A percentile compares a stretch with the other conserved stretches of the same genome.
Conservation (phyloP, 2,113 vertebrate genomes). For the Atherinomorus stipes region DNA sequence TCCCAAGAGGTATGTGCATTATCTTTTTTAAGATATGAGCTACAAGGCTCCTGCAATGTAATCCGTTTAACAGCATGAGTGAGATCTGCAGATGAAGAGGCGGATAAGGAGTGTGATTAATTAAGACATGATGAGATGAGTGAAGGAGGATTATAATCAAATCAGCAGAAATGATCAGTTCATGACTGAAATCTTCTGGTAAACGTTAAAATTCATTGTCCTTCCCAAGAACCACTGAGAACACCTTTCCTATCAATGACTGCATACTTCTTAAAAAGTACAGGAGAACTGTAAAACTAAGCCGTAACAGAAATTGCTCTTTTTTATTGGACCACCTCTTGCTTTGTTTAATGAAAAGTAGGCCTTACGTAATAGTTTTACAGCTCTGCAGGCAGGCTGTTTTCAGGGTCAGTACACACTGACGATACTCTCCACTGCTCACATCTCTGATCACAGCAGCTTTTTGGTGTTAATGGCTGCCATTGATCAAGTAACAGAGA, state of each 20-base stretch:
- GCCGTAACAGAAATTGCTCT: neutral
- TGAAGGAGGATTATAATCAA: slow-evolving; percentile 30
- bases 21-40: slow-evolving; percentile 16
- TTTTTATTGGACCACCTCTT: neutral
- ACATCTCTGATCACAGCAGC: slow-evolving; percentile 43
- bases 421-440: slow-evolving; percentile 32
- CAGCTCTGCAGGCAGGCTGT: slow-evolving; percentile 23
- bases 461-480: slow-evolving; percentile 44
- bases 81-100: slow-evolving; percentile 47
- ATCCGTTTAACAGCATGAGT: slow-evolving; percentile 49
- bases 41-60: slow-evolving; percentile 37
- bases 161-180: slow-evolving; percentile 24
- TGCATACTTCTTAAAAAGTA: neutral
- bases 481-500: slow-evolving; percentile 60
- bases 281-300: neutral
- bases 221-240: neutral
- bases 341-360: slow-evolving; percentile 17
- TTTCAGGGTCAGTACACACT: slow-evolving; percentile 37
- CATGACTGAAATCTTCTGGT: slow-evolving; percentile 19
- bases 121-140: slow-evolving; percentile 45
- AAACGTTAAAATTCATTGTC: slow-evolving; percentile 14
- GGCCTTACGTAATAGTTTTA: slow-evolving; percentile 28
- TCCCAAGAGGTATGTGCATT: neutral
- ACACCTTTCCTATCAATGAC: slow-evolving; percentile 5
- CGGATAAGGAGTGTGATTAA: slow-evolving; percentile 54